A percentile compares a stretch with the other conserved stretches of the same genome.
phyloP scores from a whole-genome alignment of 2,113 vertebrate species.

The Amia ocellicauda region DNA sequence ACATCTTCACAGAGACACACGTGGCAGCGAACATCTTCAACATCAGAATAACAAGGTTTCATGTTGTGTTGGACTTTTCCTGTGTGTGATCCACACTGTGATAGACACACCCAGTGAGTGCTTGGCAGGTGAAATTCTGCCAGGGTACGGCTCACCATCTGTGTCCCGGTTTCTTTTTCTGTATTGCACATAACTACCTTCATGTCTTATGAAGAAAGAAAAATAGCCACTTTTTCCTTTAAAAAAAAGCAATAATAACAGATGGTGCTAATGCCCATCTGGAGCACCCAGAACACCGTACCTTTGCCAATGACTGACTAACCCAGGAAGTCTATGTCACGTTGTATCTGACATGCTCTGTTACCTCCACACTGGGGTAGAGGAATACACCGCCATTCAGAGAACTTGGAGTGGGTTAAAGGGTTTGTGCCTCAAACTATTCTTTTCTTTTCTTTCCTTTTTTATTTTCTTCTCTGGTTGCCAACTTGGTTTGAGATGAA shows the following conservation, averaged over 20 bases:
- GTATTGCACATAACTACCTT: not conserved
- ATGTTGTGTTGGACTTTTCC: no score
- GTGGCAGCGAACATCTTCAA: no score
- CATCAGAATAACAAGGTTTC: no score
- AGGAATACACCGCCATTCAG: not conserved
- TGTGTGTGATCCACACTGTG: no score
- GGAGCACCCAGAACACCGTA: not conserved
- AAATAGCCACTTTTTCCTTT: not conserved
- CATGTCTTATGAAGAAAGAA: no score
- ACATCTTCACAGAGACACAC: no score
- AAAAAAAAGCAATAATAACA: not conserved
- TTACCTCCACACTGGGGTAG: not conserved
- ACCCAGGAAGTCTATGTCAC: constrained; percentile 1
- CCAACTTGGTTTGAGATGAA: no score
- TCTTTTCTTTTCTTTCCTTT: no score
- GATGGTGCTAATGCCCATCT: not conserved
- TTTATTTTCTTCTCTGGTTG: no score
- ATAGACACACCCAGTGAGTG: no score
- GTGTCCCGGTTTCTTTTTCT: not conserved
- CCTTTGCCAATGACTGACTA: constrained; percentile 4
- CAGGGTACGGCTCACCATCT: not conserved
- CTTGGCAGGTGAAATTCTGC: no score
- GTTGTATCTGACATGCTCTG: not conserved
- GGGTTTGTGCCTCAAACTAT: not conserved
- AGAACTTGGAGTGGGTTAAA: not conserved